Evolutionary conservation across 2,797 vertebrate genomes (phyloP).

Genomic region (Dallia pectoralis): DNA sequence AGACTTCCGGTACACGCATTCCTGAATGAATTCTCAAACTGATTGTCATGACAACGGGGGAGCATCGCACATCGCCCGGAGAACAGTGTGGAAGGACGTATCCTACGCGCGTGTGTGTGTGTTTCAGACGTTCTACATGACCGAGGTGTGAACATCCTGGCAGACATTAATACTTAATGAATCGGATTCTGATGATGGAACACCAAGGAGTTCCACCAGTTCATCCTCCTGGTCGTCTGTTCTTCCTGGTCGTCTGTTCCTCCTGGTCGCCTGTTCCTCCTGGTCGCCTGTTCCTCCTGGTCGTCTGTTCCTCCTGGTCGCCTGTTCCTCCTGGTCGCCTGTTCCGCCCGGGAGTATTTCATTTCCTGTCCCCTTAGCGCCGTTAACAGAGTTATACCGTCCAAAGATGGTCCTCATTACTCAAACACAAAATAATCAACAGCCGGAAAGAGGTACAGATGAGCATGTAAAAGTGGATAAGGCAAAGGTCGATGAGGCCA

Average conservation of each 20-base stretch:
- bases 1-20: not conserved
- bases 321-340: slow-evolving; percentile 39
- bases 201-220: slow-evolving; percentile 62
- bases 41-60: too few species aligned
- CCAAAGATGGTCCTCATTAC: slow-evolving; percentile 67
- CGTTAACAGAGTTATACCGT: slow-evolving; percentile 71
- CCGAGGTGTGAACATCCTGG: slow-evolving; percentile 37
- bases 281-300: slow-evolving; percentile 45
- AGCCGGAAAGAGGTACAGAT: slow-evolving; percentile 46
- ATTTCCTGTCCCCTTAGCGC: slow-evolving; percentile 49
- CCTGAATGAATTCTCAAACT: slow-evolving; percentile 2
- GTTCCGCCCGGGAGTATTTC: slow-evolving; percentile 61
- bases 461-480: slow-evolving; percentile 36
- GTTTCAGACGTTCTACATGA: slow-evolving; percentile 49
- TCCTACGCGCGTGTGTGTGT: slow-evolving; percentile 20
- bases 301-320: slow-evolving; percentile 63
- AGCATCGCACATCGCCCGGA: too few species aligned
- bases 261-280: slow-evolving; percentile 49
- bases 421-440: slow-evolving; percentile 66
- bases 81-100: not conserved
- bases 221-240: slow-evolving; percentile 45
- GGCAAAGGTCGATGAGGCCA: too few species aligned
- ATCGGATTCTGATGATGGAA: slow-evolving; percentile 64
- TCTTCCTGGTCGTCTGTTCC: slow-evolving; percentile 62
- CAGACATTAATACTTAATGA: slow-evolving; percentile 65